Evolutionary conservation across 2,797 vertebrate species (phyloP).

Genomic region (Erpetoichthys calabaricus): DNA sequence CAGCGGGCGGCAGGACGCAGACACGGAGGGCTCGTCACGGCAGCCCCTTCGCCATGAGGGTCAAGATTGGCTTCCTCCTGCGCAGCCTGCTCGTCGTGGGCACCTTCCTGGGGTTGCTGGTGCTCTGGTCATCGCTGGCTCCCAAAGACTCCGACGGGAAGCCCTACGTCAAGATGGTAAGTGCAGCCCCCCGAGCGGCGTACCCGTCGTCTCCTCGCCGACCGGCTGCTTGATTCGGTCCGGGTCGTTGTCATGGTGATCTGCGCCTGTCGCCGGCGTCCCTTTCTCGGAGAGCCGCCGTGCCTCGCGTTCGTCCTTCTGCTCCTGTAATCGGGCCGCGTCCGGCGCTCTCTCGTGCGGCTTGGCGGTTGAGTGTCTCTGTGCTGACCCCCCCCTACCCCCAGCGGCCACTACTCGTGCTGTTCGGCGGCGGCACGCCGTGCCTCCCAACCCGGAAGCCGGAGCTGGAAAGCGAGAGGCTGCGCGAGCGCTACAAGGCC

Average conservation of each 20-base stretch:
- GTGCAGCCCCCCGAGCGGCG: constrained; percentile 10
- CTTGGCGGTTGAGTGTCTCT: background rate
- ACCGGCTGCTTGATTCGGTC: background rate
- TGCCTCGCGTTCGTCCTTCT: background rate
- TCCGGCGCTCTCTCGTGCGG: background rate
- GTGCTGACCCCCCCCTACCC: background rate
- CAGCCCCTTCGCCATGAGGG: constrained; percentile 56
- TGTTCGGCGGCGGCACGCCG: background rate
- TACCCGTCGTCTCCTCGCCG: background rate
- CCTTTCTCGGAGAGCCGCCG: background rate
- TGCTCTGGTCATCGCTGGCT: constrained; percentile 76
- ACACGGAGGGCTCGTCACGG: constrained; percentile 22
- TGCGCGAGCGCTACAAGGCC: background rate
- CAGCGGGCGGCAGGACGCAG: background rate
- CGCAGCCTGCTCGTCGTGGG: constrained; percentile 68
- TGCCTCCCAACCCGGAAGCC: background rate
- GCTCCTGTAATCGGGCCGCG: background rate
- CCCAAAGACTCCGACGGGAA: constrained; percentile 49
- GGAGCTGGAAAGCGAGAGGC: background rate
- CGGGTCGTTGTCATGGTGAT: constrained; percentile 44
- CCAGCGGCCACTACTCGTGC: background rate
- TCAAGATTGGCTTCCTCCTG: constrained; percentile 75
- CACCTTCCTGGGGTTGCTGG: constrained; percentile 67
- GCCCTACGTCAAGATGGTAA: constrained; percentile 40
- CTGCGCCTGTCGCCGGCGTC: background rate